Conservation (phyloP, 2,888 invertebrate genomes). For the Dioctria rufipes region DNA sequence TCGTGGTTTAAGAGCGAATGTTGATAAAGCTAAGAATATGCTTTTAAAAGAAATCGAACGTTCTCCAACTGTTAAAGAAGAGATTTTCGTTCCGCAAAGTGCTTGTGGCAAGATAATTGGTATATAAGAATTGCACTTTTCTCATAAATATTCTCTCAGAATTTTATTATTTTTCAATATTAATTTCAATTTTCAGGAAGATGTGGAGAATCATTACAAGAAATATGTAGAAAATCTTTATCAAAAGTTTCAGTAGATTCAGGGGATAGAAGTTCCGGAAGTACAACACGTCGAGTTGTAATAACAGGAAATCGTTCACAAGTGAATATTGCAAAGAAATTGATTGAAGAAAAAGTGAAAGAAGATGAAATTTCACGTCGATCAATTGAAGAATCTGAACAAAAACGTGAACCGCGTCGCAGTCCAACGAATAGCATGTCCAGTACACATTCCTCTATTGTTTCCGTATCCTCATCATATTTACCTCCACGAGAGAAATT, state of each 20-base stretch:
- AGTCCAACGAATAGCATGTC: conserved; percentile 69
- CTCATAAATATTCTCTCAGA: not conserved
- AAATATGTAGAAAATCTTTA: conserved; percentile 81
- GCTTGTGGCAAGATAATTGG: conserved; percentile 83
- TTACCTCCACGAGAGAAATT: conserved; percentile 68
- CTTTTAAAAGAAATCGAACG: conserved; percentile 80
- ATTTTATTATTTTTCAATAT: conserved; percentile 19
- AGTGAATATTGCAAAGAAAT: conserved; percentile 80
- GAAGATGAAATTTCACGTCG: conserved; percentile 73
- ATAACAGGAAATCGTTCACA: conserved; percentile 81
- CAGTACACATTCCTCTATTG: conserved; percentile 69
- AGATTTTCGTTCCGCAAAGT: conserved; percentile 78
- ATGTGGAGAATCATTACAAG: conserved; percentile 80
- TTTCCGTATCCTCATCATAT: conserved; percentile 65
- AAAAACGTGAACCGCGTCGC: conserved; percentile 73
- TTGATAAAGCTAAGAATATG: conserved; percentile 80
- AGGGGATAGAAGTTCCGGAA: conserved; percentile 66
- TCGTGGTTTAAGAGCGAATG: conserved; percentile 78
- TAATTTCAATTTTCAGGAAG: conserved; percentile 70
- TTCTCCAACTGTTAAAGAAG: conserved; percentile 78
- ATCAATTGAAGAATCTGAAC: conserved; percentile 70
- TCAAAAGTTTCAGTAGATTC: conserved; percentile 80
- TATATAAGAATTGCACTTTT: conserved; percentile 57
- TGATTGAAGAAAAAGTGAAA: conserved; percentile 81
- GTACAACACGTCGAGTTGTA: conserved; percentile 67